These are phyloP conservation scores for Oceanites oceanicus DNA, from an alignment of 2,113 vertebrate species.

Conservation along the genomic window DNA sequence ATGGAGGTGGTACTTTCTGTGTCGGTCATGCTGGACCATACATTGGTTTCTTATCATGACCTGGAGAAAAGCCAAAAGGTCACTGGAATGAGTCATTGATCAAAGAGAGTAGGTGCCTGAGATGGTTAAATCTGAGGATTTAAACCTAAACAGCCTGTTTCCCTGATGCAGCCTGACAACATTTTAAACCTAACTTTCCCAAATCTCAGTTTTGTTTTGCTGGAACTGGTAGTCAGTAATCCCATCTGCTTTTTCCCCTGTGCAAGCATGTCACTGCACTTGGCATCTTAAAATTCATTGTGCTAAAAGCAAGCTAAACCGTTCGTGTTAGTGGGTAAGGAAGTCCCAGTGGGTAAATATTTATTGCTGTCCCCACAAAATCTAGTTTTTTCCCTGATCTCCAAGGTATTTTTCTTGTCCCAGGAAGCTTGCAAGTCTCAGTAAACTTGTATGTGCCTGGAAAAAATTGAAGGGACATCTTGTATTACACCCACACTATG, in stretches of 20 bases:
- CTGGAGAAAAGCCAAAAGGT: not conserved
- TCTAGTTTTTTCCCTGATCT: not conserved
- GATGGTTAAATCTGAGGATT: not conserved
- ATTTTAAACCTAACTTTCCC: not conserved
- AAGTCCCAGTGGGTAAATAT: not conserved
- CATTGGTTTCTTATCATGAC: not conserved
- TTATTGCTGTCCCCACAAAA: not conserved
- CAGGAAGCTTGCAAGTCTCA: not conserved
- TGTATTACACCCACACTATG: not conserved
- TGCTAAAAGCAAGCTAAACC: not conserved
- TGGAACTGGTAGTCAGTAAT: not conserved
- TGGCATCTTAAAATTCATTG: not conserved
- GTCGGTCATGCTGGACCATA: not conserved
- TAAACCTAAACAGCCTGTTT: not conserved
- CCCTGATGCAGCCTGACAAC: not conserved
- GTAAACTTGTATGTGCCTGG: not conserved
- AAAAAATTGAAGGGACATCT: not conserved
- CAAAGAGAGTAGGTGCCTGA: not conserved
- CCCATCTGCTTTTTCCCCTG: not conserved
- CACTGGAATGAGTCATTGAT: not conserved
- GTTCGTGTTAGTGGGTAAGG: not conserved
- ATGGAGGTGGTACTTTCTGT: not conserved
- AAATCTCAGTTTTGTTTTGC: not conserved
- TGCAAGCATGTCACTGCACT: not conserved
- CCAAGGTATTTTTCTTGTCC: not conserved